phyloP scores from a whole-genome alignment of 2,797 vertebrate genomes.

The Xiphophorus birchmanni region DNA sequence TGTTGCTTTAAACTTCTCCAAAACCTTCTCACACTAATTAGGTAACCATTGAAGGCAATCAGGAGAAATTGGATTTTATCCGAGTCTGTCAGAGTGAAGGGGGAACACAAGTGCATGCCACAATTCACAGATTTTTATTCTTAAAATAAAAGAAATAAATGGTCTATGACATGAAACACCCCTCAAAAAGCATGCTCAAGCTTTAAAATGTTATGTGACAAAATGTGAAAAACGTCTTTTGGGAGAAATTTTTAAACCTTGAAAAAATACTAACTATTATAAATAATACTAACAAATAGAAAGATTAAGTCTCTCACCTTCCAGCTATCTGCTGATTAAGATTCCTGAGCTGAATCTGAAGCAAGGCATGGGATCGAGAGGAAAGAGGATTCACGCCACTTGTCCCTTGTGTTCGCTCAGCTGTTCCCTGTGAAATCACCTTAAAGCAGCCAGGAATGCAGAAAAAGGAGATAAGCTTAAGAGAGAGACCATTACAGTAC shows the following conservation, averaged over 20 bases:
- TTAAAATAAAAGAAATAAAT: not conserved
- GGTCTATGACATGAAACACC: not conserved
- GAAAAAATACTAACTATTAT: not conserved
- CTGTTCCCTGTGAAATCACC: slow-evolving; percentile 87
- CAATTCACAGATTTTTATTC: not conserved
- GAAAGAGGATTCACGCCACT: slow-evolving; percentile 90
- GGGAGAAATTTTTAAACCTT: not conserved
- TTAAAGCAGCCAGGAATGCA: slow-evolving; percentile 50
- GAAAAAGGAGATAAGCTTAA: not conserved
- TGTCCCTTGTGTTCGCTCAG: slow-evolving; percentile 86
- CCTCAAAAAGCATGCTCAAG: not conserved
- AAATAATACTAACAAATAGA: not conserved
- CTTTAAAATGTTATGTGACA: not conserved
- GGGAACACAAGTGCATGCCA: not conserved
- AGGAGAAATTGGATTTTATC: not conserved
- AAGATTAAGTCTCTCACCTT: slow-evolving; percentile 74
- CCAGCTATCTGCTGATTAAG: slow-evolving; percentile 80
- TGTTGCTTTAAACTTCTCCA: not conserved
- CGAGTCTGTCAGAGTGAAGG: not conserved
- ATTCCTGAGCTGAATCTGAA: slow-evolving; percentile 90
- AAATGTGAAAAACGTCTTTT: not conserved
- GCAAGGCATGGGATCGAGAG: slow-evolving; percentile 92
- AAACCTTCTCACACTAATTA: not conserved
- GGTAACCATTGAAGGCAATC: not conserved
- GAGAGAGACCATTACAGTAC: not conserved